Evolutionary conservation across 2,797 vertebrate species (phyloP).

Genomic region (Mycteria americana): DNA sequence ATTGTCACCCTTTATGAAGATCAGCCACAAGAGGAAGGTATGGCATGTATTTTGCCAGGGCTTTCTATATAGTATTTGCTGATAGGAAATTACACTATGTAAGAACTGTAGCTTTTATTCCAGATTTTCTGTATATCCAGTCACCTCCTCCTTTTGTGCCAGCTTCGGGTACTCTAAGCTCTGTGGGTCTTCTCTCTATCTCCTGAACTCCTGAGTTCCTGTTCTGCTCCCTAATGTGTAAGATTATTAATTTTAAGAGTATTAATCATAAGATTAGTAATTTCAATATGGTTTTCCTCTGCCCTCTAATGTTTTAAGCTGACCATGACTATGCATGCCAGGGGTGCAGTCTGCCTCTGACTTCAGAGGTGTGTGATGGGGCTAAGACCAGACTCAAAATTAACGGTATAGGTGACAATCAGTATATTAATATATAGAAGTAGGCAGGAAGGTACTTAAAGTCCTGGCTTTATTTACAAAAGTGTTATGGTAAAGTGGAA

Average conservation of each 20-base stretch:
- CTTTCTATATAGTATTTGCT: not conserved
- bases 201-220: not conserved
- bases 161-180: fast-evolving
- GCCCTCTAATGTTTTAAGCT: conserved; percentile 1
- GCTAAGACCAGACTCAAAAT: not conserved
- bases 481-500: not conserved
- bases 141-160: not conserved
- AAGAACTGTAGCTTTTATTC: not conserved
- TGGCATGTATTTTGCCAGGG: not conserved
- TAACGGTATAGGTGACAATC: not conserved
- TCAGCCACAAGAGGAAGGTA: not conserved
- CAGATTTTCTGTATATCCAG: not conserved
- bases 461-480: not conserved
- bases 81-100: not conserved
- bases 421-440: not conserved
- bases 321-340: not conserved
- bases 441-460: not conserved
- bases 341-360: not conserved
- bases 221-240: not conserved
- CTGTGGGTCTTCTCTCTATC: fast-evolving
- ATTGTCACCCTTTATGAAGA: not conserved
- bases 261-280: not conserved
- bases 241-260: not conserved
- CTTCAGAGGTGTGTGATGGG: not conserved
- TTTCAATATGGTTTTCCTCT: not conserved